These are phyloP conservation scores for Triops cancriformis DNA, from an alignment of 1,140 invertebrate genomes.

Conservation along the genomic window DNA sequence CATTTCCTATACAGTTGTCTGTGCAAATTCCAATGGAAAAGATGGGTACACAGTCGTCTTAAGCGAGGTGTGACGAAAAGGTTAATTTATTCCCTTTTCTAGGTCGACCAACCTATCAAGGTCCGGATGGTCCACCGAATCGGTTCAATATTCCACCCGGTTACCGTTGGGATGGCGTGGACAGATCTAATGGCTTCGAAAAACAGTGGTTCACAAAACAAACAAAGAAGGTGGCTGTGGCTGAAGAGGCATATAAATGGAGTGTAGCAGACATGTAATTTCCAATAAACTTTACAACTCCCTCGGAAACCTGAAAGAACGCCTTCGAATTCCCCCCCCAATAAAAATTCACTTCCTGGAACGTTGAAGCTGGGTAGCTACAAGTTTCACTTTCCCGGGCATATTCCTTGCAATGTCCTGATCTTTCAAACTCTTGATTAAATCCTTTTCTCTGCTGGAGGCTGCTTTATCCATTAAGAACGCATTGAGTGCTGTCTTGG, in stretches of 20 bases:
- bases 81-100: conserved; percentile 36
- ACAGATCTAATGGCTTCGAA: conserved; percentile 95
- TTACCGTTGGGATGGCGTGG: conserved; percentile 95
- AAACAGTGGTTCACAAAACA: conserved; percentile 73
- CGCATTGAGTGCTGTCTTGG: conserved; percentile 78
- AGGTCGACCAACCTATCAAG: conserved; percentile 63
- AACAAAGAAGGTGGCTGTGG: conserved; percentile 62
- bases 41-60: no score
- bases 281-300: background rate
- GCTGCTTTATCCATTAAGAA: conserved; percentile 77
- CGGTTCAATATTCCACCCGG: conserved; percentile 85
- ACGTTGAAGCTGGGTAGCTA: conserved; percentile 37
- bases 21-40: no score
- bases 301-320: background rate
- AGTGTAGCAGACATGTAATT: conserved; percentile 87
- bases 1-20: no score
- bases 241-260: conserved; percentile 89
- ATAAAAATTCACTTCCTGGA: conserved; percentile 31
- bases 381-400: conserved; percentile 95
- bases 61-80: no score
- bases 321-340: background rate
- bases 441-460: conserved; percentile 75
- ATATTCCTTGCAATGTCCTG: conserved; percentile 87
- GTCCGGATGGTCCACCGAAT: conserved; percentile 72
- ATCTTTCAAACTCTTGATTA: conserved; percentile 87